Conservation (phyloP, 2,888 invertebrate species). For the Ellobium chinense region DNA sequence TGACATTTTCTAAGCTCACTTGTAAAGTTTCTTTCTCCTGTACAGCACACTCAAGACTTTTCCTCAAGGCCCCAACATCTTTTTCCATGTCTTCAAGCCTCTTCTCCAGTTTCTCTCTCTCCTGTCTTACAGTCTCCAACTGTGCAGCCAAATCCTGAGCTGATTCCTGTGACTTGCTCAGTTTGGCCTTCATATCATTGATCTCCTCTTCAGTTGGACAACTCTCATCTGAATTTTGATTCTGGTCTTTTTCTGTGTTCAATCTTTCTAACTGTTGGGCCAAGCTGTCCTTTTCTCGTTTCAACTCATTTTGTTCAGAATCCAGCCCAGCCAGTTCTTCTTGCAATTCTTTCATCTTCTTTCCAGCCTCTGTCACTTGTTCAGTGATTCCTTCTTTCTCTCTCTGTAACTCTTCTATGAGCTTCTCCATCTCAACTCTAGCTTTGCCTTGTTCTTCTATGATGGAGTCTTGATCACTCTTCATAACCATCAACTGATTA, state of each 20-base stretch:
- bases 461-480: not conserved
- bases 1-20: not conserved
- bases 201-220: constrained; percentile 12
- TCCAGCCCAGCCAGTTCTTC: constrained; percentile 9
- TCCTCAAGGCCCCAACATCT: not conserved
- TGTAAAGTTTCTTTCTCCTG: not conserved
- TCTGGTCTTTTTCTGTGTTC: constrained; percentile 41
- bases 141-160: not conserved
- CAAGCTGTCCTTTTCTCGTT: constrained; percentile 26
- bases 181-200: constrained; percentile 6
- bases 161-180: not conserved
- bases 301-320: not conserved
- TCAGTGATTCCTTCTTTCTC: constrained; percentile 18
- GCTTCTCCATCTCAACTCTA: constrained; percentile 6
- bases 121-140: not conserved
- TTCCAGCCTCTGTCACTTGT: not conserved
- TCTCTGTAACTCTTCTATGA: not conserved
- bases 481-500: not conserved
- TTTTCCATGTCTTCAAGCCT: constrained; percentile 2
- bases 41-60: not conserved
- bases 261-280: constrained; percentile 16
- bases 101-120: not conserved
- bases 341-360: not conserved
- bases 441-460: not conserved
- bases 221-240: not conserved